phyloP scores from a whole-genome alignment of 2,113 vertebrate genomes.

The Dolichotis patagonum region DNA sequence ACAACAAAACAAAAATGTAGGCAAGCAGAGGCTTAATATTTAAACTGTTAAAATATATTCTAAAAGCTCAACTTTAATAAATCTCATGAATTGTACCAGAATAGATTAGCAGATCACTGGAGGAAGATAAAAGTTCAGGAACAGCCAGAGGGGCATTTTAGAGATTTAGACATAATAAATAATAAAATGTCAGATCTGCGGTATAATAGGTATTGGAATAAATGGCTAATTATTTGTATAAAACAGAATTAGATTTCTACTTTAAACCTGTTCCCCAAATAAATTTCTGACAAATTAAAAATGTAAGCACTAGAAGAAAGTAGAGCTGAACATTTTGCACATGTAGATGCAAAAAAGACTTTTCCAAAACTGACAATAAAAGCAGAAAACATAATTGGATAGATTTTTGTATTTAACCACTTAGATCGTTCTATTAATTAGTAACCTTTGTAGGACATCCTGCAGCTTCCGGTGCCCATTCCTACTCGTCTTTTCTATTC shows the following conservation, averaged over 20 bases:
- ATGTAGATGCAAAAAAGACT: neutral
- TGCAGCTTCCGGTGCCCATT: neutral
- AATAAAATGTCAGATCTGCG: neutral
- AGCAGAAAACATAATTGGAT: neutral
- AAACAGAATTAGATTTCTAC: neutral
- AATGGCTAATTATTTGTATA: neutral
- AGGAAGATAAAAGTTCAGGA: neutral
- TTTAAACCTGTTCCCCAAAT: neutral
- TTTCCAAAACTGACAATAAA: neutral
- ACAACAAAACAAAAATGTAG: neutral
- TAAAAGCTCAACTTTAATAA: neutral
- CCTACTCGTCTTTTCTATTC: neutral
- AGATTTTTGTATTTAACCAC: neutral
- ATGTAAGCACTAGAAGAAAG: neutral
- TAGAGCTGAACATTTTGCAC: neutral
- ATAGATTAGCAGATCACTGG: neutral
- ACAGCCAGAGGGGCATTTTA: neutral
- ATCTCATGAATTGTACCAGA: neutral
- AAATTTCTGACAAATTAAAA: neutral
- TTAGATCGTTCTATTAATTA: neutral
- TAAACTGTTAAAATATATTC: neutral
- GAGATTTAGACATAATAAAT: neutral
- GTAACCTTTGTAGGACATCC: too few species aligned
- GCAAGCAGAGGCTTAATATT: neutral
- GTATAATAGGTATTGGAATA: neutral